Conservation (phyloP, 2,888 invertebrate genomes). For the Hemicrepidius hirtus region DNA sequence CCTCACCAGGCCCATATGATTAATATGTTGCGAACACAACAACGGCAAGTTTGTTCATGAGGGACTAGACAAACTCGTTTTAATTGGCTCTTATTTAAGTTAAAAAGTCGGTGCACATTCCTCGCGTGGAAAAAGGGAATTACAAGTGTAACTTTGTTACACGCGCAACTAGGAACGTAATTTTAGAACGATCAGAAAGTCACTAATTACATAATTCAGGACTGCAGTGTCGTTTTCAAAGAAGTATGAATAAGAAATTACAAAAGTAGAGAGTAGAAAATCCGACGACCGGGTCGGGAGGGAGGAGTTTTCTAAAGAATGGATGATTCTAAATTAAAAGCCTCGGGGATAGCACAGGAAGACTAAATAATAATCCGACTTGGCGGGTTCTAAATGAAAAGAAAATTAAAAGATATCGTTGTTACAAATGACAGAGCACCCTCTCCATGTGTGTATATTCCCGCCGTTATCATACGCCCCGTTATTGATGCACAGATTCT, state of each 20-base stretch:
- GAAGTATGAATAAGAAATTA: slow-evolving; percentile 54
- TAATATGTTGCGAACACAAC: slow-evolving; percentile 39
- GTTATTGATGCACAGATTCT: slow-evolving; percentile 20
- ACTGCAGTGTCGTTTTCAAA: slow-evolving; percentile 48
- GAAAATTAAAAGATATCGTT: slow-evolving; percentile 59
- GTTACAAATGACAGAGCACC: slow-evolving; percentile 57
- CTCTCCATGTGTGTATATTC: slow-evolving; percentile 46
- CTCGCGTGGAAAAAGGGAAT: slow-evolving; percentile 3
- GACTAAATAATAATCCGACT: slow-evolving; percentile 58
- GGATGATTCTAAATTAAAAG: slow-evolving; percentile 62
- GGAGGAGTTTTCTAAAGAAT: slow-evolving; percentile 57
- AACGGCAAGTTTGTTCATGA: slow-evolving; percentile 4
- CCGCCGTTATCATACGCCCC: slow-evolving; percentile 34
- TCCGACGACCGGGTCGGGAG: slow-evolving; percentile 28
- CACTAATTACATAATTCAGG: slow-evolving; percentile 50
- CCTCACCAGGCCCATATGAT: slow-evolving; percentile 40
- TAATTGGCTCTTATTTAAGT: slow-evolving; percentile 22
- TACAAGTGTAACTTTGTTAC: slow-evolving; percentile 11
- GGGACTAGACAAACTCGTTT: slow-evolving; percentile 27
- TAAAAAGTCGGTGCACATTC: slow-evolving; percentile 13
- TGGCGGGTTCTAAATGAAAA: slow-evolving; percentile 58
- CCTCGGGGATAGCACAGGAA: slow-evolving; percentile 56
- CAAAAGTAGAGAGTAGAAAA: slow-evolving; percentile 54
- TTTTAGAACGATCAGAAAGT: slow-evolving; percentile 43
- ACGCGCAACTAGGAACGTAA: slow-evolving; percentile 23